Evolutionary conservation across 2,888 invertebrate genomes (phyloP).

Genomic region (Scaptomyza cyrtandrae): DNA sequence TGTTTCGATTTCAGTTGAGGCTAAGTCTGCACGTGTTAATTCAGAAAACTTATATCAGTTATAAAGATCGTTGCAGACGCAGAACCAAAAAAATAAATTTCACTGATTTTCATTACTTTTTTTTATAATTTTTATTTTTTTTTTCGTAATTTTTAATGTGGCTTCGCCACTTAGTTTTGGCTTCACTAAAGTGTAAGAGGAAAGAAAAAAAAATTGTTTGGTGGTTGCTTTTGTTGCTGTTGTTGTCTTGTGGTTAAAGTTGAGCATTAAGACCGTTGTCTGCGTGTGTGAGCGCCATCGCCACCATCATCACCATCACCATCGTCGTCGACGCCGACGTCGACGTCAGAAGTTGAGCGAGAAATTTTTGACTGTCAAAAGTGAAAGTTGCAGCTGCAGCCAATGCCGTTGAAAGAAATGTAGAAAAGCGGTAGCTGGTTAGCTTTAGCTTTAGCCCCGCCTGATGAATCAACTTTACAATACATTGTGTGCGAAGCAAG

Average conservation of each 20-base stretch:
- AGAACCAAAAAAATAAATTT: constrained; percentile 62
- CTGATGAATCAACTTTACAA: constrained; percentile 62
- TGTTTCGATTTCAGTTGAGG: constrained; percentile 10
- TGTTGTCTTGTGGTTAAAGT: constrained; percentile 63
- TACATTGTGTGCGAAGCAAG: constrained; percentile 1
- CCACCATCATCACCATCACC: background rate
- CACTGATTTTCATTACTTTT: constrained; percentile 63
- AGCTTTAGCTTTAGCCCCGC: constrained; percentile 41
- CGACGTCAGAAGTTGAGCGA: constrained; percentile 74
- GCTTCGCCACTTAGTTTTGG: constrained; percentile 59
- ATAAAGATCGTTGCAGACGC: constrained; percentile 16
- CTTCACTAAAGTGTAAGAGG: constrained; percentile 10
- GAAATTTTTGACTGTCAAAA: constrained; percentile 81
- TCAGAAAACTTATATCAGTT: constrained; percentile 5
- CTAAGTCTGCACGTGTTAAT: constrained; percentile 14
- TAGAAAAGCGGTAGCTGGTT: constrained; percentile 62
- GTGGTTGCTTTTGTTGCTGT: constrained; percentile 9
- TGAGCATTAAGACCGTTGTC: constrained; percentile 66
- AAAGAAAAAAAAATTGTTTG: constrained; percentile 28
- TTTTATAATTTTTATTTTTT: background rate
- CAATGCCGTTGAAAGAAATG: constrained; percentile 71
- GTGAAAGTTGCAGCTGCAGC: constrained; percentile 77
- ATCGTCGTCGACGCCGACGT: background rate
- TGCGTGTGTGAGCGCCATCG: constrained; percentile 17
- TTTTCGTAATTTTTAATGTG: constrained; percentile 38